Evolutionary conservation across 2,113 vertebrate species (phyloP), one percentile per base, ranked within the genome.

Genomic region (Progne subis): DNA sequence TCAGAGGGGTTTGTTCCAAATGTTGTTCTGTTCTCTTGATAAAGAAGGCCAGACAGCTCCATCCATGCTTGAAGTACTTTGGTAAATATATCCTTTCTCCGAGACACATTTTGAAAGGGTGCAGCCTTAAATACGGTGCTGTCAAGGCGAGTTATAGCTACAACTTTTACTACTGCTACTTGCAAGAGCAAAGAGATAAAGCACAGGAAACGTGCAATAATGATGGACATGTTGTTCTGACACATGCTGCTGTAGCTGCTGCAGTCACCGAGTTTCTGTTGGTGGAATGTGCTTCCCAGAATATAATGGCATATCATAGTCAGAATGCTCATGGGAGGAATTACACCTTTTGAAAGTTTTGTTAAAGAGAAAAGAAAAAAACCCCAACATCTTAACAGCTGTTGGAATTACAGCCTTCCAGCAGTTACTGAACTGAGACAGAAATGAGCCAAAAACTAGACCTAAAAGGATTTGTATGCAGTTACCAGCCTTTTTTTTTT

Each of bases 181-280:
- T 82, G 21, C 9, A 76, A 78, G 85, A 86, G 43, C 5, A 3
- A 88, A 88, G 56, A 53, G 37, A 83, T 76, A 50, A 86, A 93
- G 32, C 75, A 65, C 34, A 32, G 74, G 29, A 86, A 90, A 28
- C 19, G 18, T 9, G 31, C 20, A 34, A 11, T 93, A 77, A 84
- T 26, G 14, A 68, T 79, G 60, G 20, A 24, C 53, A 18, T 37
- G 52, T 18, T 70, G 32, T 74, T 95, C 50, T 92, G 43, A 41
- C 0, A 0, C 68, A 32, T 0, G 0, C 18, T 55, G 2, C 24
- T 26, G 9, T 64, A 37, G 37, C 37, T 60, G 19, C 69, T 75
- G n/a, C 65, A 84, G 31, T 88, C 41, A 25, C n/a, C 56, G 56
- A 43, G 52, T 72, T 79, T n/a, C 52, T 83, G 31, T 85, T 69